phyloP scores from a whole-genome alignment of 2,888 invertebrate genomes.

The Tricholauxania praeusta region DNA sequence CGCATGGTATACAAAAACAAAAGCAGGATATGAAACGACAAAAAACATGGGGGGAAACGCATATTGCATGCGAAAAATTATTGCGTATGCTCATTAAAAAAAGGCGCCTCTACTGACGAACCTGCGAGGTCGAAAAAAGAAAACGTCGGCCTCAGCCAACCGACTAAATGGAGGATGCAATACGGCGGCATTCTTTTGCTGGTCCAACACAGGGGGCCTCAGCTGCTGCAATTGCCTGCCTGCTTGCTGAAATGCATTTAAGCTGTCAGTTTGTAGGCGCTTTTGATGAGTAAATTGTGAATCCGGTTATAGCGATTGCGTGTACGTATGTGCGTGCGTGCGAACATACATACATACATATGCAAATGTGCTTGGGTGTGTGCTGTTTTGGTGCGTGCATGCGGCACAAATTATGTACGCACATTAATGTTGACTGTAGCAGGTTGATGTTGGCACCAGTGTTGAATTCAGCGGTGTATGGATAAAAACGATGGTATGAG shows the following conservation, averaged over 20 bases:
- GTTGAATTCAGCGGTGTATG: too few species aligned
- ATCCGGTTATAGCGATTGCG: not conserved
- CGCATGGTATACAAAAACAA: not conserved
- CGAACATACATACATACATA: too few species aligned
- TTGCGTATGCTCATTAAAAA: conserved; percentile 7
- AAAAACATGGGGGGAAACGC: not conserved
- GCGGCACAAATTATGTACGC: conserved; percentile 8
- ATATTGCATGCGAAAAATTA: conserved; percentile 4
- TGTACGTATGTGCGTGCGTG: not conserved
- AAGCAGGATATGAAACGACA: not conserved
- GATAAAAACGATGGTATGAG: too few species aligned
- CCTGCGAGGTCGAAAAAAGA: not conserved
- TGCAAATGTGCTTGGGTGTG: not conserved
- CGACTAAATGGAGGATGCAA: not conserved
- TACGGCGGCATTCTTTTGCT: not conserved
- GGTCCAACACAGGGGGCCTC: not conserved
- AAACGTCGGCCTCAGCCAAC: not conserved
- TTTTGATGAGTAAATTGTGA: conserved; percentile 13
- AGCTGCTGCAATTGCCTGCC: not conserved
- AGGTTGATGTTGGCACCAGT: not conserved
- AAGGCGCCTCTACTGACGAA: too few species aligned
- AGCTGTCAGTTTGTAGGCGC: conserved; percentile 13
- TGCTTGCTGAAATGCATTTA: not conserved
- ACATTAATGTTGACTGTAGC: not conserved
- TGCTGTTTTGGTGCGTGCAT: not conserved